Evolutionary conservation across 2,113 vertebrate species (phyloP).

Genomic region (Sakesphorus luctuosus): DNA sequence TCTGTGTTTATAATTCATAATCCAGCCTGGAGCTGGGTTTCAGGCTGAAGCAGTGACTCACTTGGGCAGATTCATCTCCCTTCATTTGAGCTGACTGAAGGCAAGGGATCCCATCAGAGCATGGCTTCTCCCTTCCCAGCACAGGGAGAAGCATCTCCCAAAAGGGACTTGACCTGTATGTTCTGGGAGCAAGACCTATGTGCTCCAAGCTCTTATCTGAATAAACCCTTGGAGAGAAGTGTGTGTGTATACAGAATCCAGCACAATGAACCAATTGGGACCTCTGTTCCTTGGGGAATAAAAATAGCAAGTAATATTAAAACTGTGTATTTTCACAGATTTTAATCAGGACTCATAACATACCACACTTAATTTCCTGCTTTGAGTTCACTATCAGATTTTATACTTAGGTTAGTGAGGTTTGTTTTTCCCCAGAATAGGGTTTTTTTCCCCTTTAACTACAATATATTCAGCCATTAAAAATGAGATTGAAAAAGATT

Average conservation of each 20-base stretch:
- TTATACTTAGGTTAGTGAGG: not conserved
- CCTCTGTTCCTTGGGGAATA: not conserved
- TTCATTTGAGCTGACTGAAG: not conserved
- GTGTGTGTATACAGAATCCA: not conserved
- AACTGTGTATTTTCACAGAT: not conserved
- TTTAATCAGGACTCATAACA: not conserved
- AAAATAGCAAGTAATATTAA: slow-evolving; percentile 14
- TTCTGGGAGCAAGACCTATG: not conserved
- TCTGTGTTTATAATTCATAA: not conserved
- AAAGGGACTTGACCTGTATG: rapidly evolving
- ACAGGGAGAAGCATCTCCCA: not conserved
- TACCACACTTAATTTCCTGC: slow-evolving; percentile 39
- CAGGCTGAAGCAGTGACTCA: not conserved
- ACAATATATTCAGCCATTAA: not conserved
- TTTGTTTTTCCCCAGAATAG: not conserved
- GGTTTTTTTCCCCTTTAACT: not conserved
- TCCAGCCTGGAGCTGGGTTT: not conserved
- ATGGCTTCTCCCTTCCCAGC: not conserved
- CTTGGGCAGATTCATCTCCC: not conserved
- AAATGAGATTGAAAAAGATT: slow-evolving; percentile 31
- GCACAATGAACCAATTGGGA: not conserved
- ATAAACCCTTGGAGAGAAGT: not conserved
- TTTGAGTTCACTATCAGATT: slow-evolving; percentile 12
- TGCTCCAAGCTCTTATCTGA: not conserved
- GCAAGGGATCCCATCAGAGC: not conserved